A percentile compares a stretch with the other conserved stretches of the same genome.
phyloP scores from a whole-genome alignment of 2,888 invertebrate genomes.

The Girardia tigrina region DNA sequence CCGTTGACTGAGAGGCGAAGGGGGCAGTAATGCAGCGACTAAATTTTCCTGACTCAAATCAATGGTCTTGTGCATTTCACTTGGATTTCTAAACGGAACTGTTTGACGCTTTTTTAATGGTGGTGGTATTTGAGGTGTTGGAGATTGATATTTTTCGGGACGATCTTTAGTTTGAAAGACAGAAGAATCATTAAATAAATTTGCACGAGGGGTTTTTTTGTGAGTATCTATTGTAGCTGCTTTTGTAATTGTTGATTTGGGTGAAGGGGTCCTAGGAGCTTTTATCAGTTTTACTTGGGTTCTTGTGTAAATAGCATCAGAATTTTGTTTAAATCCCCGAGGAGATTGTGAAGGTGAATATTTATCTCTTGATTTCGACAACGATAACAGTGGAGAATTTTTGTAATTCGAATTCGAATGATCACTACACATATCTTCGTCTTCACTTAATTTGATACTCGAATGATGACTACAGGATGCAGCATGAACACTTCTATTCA shows the following conservation, averaged over 20 bases:
- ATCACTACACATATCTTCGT: not conserved
- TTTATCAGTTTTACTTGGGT: not conserved
- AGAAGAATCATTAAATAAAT: not conserved
- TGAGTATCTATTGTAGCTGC: conserved; percentile 6
- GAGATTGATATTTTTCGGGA: not conserved
- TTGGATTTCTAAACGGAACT: not conserved
- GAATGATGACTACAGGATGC: conserved; percentile 13
- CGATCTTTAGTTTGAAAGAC: not conserved
- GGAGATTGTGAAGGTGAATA: conserved; percentile 20
- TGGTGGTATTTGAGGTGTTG: not conserved
- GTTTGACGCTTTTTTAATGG: conserved; percentile 5
- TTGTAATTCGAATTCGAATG: not conserved
- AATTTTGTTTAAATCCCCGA: not conserved
- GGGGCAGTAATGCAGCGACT: not conserved
- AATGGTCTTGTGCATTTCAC: conserved; percentile 8
- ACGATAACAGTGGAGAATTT: not conserved
- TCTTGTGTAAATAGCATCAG: not conserved
- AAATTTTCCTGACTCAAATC: conserved; percentile 13
- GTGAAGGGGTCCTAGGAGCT: not conserved
- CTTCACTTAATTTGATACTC: conserved; percentile 6
- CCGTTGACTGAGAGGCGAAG: not conserved
- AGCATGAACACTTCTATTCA: not conserved
- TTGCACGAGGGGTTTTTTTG: conserved; percentile 4
- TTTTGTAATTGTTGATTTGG: not conserved
- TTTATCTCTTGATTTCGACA: not conserved